Conservation (phyloP, 2,888 invertebrate genomes). For the Cyrtodaria siliqua region DNA sequence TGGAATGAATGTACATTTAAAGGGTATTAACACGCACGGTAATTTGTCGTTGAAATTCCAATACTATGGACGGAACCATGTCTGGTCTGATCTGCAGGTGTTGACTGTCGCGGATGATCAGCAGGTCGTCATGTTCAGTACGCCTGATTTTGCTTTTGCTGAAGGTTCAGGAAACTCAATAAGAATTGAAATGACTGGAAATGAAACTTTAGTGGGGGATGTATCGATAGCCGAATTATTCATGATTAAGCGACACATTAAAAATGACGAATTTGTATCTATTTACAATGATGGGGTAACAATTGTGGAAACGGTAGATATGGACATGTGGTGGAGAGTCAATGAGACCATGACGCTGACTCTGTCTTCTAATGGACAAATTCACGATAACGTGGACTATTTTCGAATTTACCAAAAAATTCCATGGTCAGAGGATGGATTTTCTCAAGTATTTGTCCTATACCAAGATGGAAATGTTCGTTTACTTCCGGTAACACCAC, state of each 20-base stretch:
- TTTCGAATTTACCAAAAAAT: slow-evolving; percentile 64
- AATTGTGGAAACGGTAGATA: slow-evolving; percentile 66
- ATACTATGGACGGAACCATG: slow-evolving; percentile 47
- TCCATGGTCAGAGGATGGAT: slow-evolving; percentile 65
- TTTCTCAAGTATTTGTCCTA: slow-evolving; percentile 71
- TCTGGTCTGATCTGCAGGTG: slow-evolving; percentile 23
- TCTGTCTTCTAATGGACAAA: slow-evolving; percentile 34
- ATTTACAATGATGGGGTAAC: slow-evolving; percentile 57
- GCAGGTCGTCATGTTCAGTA: slow-evolving; percentile 30
- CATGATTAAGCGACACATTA: slow-evolving; percentile 58
- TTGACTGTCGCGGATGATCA: slow-evolving; percentile 29
- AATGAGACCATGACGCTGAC: slow-evolving; percentile 69
- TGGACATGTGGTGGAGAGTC: slow-evolving; percentile 73
- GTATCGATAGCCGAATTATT: slow-evolving; percentile 49
- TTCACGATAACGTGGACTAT: slow-evolving; percentile 57
- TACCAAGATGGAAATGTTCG: slow-evolving; percentile 76
- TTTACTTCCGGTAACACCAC: slow-evolving; percentile 68
- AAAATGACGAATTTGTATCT: slow-evolving; percentile 45
- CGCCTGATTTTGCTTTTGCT: slow-evolving; percentile 69
- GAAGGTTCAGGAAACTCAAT: slow-evolving; percentile 61
- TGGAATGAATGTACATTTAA: slow-evolving; percentile 60
- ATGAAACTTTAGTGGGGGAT: slow-evolving; percentile 2
- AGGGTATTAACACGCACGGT: slow-evolving; percentile 13
- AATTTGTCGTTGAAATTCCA: slow-evolving; percentile 42
- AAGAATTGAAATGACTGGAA: slow-evolving; percentile 46